Base-by-base conservation (phyloP, 2,113 vertebrate species). In the Willisornis vidua region DNA sequence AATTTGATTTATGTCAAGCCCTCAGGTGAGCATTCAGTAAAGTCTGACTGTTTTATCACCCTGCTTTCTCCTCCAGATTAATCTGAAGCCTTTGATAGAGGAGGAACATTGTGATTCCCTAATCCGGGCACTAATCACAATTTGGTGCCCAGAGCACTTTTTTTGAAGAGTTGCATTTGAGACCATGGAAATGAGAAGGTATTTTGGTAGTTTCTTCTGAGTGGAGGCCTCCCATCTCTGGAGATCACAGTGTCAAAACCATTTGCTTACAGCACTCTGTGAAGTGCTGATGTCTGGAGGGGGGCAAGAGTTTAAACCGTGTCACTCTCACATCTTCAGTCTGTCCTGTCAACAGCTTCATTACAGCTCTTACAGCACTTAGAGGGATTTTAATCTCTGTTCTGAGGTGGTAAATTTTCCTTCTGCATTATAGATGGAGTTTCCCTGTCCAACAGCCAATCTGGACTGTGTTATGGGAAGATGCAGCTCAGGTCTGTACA, bases 401-500 rank as follows among this genome's bases (percentile, higher is more conserved):
- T 58, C 16, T 11, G 28, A 78, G 31, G 20, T 35, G 31, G 2
- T 7, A 46, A 24, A 25, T 45, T 63, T 59, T 61, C 39, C 10
- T 49, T 13, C 1, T 2, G 4, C 23, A 10, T 52, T 48, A 6
- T 3, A 22, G 29, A 23, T 17, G 15, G 20, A 70, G 1, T 35
- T 85, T 57, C 33, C 28, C 11, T 5, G 4, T 29, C 71, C 85
- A 67, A 8, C 19, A 77, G 61, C 23, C 63, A 35, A 78, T 41
- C 16, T 55, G 24, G 24, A 31, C 25, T 80, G 33, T 11, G 7
- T 29, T 23, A 3, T 0, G 33, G 16, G 73, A 41, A n/a, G 7
- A 3, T 14, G 10, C 4, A 19, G 16, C 46, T 84, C 68, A 66
- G 57, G 19, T 19, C 28, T 19, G 25, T 5, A 2, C 41, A 75